Base-by-base conservation (phyloP, 1,140 invertebrate genomes). In the Trigoniulus corallinus region DNA sequence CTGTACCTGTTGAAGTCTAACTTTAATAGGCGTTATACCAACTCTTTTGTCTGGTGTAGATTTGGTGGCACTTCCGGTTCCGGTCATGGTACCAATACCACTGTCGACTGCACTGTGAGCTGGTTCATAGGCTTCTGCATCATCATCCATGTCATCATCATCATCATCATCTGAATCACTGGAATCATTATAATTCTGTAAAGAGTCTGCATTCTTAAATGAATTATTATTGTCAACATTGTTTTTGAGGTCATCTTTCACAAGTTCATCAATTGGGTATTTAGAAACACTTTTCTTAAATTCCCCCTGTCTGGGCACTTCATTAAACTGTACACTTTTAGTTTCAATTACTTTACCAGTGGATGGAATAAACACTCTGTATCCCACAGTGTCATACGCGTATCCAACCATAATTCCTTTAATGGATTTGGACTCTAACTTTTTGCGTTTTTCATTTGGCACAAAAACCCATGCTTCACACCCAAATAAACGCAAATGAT, bases 401-500 rank as follows among this genome's bases (percentile, higher is more conserved):
- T 60, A 59, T 20, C 57, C 57, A 27, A 55, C 45, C 15, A 57
- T 48, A 7, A 39, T 26, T 23, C 27, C 4, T 23, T 41, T 22
- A 24, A 18, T 40, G n/a, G 48, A 42, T 48, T 59, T 57, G 2
- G 15, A 4, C 22, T 58, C 50, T 13, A 59, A 48, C 49, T 61
- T 62, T 12, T 50, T 54, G 27, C 52, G 24, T 27, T 57, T 58
- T 44, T 52, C 50, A 13, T 60, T 58, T 23, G 56, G 61, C 7
- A 62, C 53, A 39, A 56, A 53, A 1, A 50, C 54, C 39, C 58
- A 65, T 18, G 63, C 62, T 45, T 53, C 44, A 54, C 58, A 64
- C 15, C 64, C 64, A 47, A 67, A 67, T 12, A 62, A 52, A 53
- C 56, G 34, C 1, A 65, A 39, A 54, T 67, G 52, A 21, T 23